Evolutionary conservation across 2,888 invertebrate genomes (phyloP).

Genomic region (Ichneumoninae sp.): DNA sequence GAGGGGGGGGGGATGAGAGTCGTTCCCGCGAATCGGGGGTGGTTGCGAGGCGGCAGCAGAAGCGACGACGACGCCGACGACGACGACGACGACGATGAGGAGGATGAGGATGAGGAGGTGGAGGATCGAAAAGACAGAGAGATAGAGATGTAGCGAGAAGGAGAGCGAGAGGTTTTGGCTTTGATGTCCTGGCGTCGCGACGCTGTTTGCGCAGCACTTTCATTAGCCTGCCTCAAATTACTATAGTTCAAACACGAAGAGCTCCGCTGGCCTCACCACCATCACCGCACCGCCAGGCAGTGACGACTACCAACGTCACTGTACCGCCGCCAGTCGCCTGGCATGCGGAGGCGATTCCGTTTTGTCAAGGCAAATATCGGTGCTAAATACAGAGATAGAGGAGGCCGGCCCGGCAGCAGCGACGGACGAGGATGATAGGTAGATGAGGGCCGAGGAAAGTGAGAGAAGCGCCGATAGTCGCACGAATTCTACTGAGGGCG

Average conservation of each 20-base stretch:
- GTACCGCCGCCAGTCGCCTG: constrained; percentile 68
- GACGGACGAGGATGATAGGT: constrained; percentile 31
- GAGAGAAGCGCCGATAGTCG: constrained; percentile 26
- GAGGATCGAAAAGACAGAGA: constrained; percentile 60
- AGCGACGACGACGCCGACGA: constrained; percentile 40
- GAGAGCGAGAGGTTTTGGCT: constrained; percentile 78
- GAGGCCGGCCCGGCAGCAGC: constrained; percentile 8
- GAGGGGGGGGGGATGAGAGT: constrained; percentile 21
- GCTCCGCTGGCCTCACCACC: constrained; percentile 63
- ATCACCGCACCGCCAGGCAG: constrained; percentile 59
- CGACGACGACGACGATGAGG: constrained; percentile 7
- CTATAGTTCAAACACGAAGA: constrained; percentile 82
- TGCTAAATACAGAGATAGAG: constrained; percentile 70
- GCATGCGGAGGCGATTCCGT: constrained; percentile 79
- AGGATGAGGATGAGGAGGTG: not conserved
- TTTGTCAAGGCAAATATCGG: constrained; percentile 81
- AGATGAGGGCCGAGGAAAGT: constrained; percentile 17
- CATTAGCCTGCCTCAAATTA: constrained; percentile 84
- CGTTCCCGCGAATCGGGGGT: constrained; percentile 22
- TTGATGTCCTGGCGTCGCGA: constrained; percentile 82
- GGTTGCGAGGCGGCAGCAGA: constrained; percentile 43
- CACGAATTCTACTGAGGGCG: constrained; percentile 21
- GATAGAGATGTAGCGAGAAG: constrained; percentile 44
- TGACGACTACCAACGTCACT: constrained; percentile 45
- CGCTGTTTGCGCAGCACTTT: constrained; percentile 83